Evolutionary conservation across 1,140 invertebrate species (phyloP).

Genomic region (Listronotus oregonensis): DNA sequence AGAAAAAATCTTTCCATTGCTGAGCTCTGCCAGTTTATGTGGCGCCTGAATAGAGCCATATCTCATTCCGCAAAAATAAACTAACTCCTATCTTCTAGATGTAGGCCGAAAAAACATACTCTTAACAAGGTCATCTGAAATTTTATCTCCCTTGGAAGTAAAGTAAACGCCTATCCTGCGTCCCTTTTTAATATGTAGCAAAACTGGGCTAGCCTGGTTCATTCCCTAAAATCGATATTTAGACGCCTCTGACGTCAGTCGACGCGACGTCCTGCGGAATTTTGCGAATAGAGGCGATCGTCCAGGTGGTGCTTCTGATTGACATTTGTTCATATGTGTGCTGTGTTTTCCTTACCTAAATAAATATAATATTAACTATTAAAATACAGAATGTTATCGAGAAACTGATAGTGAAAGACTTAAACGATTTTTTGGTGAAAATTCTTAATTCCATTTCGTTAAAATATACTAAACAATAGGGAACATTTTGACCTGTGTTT

Average conservation of each 20-base stretch:
- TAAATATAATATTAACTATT: constrained; percentile 16
- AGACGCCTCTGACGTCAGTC: constrained; percentile 55
- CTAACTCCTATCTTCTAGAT: constrained; percentile 48
- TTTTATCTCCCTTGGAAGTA: constrained; percentile 14
- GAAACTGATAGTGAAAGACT: background rate
- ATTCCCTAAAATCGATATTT: constrained; percentile 53
- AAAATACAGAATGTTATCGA: background rate
- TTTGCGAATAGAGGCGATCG: constrained; percentile 47
- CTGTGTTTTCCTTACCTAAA: constrained; percentile 28
- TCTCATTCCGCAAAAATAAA: constrained; percentile 51
- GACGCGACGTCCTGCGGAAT: constrained; percentile 48
- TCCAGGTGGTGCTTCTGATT: constrained; percentile 56
- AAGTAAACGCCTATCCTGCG: constrained; percentile 2
- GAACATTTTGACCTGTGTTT: no score
- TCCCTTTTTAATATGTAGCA: constrained; percentile 31
- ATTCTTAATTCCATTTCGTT: background rate
- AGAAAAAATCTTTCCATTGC: constrained; percentile 30
- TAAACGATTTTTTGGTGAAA: constrained; percentile 1
- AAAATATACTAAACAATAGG: background rate
- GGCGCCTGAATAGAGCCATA: constrained; percentile 47
- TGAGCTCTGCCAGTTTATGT: constrained; percentile 41
- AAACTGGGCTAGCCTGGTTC: constrained; percentile 45
- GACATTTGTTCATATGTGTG: constrained; percentile 52
- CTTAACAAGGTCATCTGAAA: constrained; percentile 45
- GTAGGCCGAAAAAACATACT: constrained; percentile 48